Evolutionary conservation across 2,888 invertebrate species (phyloP).

Genomic region (Ochlodes sylvanus): DNA sequence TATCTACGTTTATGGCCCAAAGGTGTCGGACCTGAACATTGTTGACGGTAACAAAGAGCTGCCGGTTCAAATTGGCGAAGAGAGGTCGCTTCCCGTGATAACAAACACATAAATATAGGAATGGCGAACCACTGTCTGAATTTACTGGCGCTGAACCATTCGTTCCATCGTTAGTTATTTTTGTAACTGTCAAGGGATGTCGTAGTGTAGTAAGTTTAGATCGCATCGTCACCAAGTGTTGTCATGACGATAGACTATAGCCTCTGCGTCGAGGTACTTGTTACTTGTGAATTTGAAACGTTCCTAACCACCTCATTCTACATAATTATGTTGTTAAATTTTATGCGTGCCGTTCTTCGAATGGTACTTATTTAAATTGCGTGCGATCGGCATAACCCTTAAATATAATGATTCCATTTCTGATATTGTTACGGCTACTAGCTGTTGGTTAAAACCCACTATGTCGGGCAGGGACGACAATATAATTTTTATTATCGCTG

Average conservation of each 20-base stretch:
- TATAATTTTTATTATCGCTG: not conserved
- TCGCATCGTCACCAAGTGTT: slow-evolving; percentile 24
- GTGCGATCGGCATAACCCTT: slow-evolving; percentile 30
- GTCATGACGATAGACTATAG: slow-evolving; percentile 14
- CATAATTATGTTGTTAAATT: slow-evolving; percentile 42
- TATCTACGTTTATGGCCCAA: slow-evolving; percentile 28
- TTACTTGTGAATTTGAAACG: slow-evolving; percentile 16
- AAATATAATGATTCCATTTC: slow-evolving; percentile 21
- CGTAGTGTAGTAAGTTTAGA: slow-evolving; percentile 41
- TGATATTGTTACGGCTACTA: slow-evolving; percentile 1
- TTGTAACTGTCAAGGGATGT: slow-evolving; percentile 50
- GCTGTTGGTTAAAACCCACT: not conserved
- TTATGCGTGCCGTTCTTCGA: slow-evolving; percentile 33
- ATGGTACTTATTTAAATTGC: slow-evolving; percentile 29
- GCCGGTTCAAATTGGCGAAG: slow-evolving; percentile 53
- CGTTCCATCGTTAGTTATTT: slow-evolving; percentile 59
- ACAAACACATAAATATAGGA: slow-evolving; percentile 78
- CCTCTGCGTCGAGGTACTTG: slow-evolving; percentile 4
- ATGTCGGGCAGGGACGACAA: not conserved
- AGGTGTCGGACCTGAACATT: slow-evolving; percentile 50
- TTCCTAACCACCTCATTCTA: slow-evolving; percentile 34
- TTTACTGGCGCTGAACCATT: slow-evolving; percentile 67
- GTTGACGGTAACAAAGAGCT: slow-evolving; percentile 62
- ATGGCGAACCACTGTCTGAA: slow-evolving; percentile 71
- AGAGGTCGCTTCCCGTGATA: slow-evolving; percentile 57